Conservation (phyloP, 2,888 invertebrate species). For the Tridacna gigas region DNA sequence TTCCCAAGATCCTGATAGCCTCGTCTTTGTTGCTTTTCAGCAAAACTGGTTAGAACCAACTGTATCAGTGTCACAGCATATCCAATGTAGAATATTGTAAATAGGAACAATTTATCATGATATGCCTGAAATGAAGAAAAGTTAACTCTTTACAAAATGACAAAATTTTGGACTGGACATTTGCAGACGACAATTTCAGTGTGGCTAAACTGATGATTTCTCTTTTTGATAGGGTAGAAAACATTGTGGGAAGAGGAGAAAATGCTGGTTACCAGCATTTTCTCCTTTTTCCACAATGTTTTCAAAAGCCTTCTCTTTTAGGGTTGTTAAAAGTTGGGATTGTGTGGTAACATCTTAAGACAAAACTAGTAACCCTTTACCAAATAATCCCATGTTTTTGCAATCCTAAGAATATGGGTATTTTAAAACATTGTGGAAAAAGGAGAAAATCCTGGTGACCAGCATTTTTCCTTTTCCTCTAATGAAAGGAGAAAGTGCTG, state of each 20-base stretch:
- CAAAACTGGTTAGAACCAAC: slow-evolving; percentile 73
- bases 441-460: no score
- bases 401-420: no score
- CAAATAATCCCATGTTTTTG: no score
- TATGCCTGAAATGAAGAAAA: slow-evolving; percentile 45
- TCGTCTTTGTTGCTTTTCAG: slow-evolving; percentile 68
- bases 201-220: background rate
- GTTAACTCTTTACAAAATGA: background rate
- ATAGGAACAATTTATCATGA: slow-evolving; percentile 65
- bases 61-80: slow-evolving; percentile 70
- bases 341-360: no score
- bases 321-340: background rate
- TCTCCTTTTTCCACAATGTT: background rate
- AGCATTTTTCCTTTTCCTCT: no score
- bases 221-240: background rate
- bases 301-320: background rate
- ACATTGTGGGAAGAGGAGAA: slow-evolving; percentile 3
- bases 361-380: no score
- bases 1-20: slow-evolving; percentile 71
- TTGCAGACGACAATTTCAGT: background rate
- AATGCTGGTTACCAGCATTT: slow-evolving; percentile 5
- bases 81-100: slow-evolving; percentile 73
- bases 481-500: no score
- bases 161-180: background rate
- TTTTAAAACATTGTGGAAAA: no score